These are phyloP conservation scores for Tachina lurida DNA, from an alignment of 2,888 invertebrate genomes.

Conservation along the genomic window DNA sequence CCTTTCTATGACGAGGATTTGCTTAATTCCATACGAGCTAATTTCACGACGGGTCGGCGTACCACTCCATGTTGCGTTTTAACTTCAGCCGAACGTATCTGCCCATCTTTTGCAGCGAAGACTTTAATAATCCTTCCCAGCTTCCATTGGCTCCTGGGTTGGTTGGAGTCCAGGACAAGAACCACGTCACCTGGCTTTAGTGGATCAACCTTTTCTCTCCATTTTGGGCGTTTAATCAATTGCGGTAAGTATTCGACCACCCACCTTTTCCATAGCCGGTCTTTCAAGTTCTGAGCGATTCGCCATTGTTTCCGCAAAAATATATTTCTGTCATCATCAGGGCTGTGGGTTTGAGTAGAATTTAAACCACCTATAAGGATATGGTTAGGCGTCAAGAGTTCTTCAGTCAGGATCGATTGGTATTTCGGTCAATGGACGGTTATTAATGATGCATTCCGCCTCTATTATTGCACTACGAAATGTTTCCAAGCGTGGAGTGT, in stretches of 20 bases:
- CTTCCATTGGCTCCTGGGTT: constrained; percentile 46
- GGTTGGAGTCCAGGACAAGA: constrained; percentile 37
- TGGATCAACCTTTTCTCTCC: constrained; percentile 32
- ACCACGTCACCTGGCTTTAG: constrained; percentile 45
- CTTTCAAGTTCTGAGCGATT: neutral
- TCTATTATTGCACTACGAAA: no score
- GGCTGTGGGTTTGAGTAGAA: constrained; percentile 35
- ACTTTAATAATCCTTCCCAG: constrained; percentile 28
- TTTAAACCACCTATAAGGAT: neutral
- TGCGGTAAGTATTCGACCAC: neutral
- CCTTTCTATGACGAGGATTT: constrained; percentile 42
- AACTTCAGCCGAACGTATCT: neutral
- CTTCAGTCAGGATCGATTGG: constrained; percentile 56
- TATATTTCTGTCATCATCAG: constrained; percentile 20
- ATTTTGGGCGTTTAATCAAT: constrained; percentile 28
- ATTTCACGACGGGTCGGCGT: constrained; percentile 43
- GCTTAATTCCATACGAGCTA: constrained; percentile 53
- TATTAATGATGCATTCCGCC: constrained; percentile 43
- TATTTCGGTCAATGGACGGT: constrained; percentile 56
- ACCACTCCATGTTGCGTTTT: constrained; percentile 43
- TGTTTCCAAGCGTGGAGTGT: neutral
- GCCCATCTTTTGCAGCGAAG: constrained; percentile 17
- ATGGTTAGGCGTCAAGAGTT: constrained; percentile 65
- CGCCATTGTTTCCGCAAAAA: constrained; percentile 57
- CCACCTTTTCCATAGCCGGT: neutral